Conservation (phyloP, 2,113 vertebrate genomes). For the Phaetusa simplex region DNA sequence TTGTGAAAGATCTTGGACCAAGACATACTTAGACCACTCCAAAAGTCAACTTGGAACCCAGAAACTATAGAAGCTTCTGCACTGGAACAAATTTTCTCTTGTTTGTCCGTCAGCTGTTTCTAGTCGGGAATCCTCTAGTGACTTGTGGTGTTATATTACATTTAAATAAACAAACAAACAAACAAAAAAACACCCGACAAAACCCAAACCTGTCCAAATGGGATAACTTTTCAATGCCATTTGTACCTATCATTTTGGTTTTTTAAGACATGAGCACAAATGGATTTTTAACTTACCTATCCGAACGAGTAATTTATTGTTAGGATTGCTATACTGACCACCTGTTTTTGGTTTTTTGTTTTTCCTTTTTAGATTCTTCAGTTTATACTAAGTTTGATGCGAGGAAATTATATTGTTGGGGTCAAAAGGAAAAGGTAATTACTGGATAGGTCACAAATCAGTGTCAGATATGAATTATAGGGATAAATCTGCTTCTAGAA, state of each 20-base stretch:
- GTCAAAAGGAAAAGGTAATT: slow-evolving; percentile 73
- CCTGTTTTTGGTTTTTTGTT: not conserved
- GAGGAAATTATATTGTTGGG: slow-evolving; percentile 62
- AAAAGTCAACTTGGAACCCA: not conserved
- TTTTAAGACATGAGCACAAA: not conserved
- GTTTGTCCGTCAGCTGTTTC: slow-evolving; percentile 28
- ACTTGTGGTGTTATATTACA: not conserved
- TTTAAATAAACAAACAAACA: not conserved
- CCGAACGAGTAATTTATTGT: not conserved
- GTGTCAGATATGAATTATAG: not conserved
- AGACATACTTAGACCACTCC: not conserved
- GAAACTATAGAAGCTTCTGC: slow-evolving; percentile 1
- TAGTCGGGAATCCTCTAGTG: slow-evolving; percentile 29
- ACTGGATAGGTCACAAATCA: not conserved
- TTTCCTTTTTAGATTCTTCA: slow-evolving; percentile 70
- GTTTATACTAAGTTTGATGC: slow-evolving; percentile 71
- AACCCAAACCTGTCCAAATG: not conserved
- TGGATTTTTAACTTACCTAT: not conserved
- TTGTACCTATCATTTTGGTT: not conserved
- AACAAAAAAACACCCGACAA: not conserved
- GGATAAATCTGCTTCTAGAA: not conserved
- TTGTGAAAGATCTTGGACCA: not conserved
- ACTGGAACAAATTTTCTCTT: not conserved
- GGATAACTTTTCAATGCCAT: not conserved
- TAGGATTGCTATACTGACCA: not conserved